Percentiles rank a stretch among this genome's conserved stretches.
These are phyloP conservation scores for Acanthochromis polyacanthus DNA, from an alignment of 2,113 vertebrate species.

Conservation along the genomic window DNA sequence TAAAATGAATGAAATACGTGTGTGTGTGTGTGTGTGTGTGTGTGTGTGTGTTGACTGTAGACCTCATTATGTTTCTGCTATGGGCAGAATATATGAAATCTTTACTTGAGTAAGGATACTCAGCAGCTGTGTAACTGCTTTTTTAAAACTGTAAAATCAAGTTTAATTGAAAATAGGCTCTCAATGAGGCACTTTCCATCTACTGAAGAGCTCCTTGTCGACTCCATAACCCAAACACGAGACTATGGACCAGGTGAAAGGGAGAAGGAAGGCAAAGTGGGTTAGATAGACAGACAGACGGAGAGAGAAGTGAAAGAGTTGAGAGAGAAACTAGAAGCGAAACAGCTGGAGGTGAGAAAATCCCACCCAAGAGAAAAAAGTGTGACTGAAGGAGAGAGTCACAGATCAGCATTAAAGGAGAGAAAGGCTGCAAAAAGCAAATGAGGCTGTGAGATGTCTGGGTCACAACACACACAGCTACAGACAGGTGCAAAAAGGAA, in stretches of 20 bases:
- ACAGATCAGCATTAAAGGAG: conserved; percentile 25
- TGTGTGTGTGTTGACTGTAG: not conserved
- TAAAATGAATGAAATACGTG: not conserved
- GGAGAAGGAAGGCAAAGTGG: conserved; percentile 12
- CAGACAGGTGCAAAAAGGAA: not conserved
- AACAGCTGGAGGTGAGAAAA: conserved; percentile 40
- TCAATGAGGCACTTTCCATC: conserved; percentile 17
- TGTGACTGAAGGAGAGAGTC: conserved; percentile 26
- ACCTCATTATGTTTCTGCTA: not conserved
- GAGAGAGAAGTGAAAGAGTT: not conserved
- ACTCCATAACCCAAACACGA: conserved; percentile 16
- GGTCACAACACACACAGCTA: conserved; percentile 27
- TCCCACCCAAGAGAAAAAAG: conserved; percentile 23
- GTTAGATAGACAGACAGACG: not conserved
- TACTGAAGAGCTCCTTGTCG: conserved; percentile 33
- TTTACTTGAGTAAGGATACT: not conserved
- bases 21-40: not conserved
- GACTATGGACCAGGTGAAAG: conserved; percentile 6
- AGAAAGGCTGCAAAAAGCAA: not conserved
- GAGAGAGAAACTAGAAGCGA: not conserved
- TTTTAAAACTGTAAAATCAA: not conserved
- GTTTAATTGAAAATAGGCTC: conserved; percentile 21
- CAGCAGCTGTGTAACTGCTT: conserved; percentile 6
- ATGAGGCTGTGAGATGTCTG: conserved; percentile 8
- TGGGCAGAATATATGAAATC: not conserved